Evolutionary conservation across 2,797 vertebrate species (phyloP), one percentile per base, ranked within the genome.

Genomic region (Anomalospiza imberbis): DNA sequence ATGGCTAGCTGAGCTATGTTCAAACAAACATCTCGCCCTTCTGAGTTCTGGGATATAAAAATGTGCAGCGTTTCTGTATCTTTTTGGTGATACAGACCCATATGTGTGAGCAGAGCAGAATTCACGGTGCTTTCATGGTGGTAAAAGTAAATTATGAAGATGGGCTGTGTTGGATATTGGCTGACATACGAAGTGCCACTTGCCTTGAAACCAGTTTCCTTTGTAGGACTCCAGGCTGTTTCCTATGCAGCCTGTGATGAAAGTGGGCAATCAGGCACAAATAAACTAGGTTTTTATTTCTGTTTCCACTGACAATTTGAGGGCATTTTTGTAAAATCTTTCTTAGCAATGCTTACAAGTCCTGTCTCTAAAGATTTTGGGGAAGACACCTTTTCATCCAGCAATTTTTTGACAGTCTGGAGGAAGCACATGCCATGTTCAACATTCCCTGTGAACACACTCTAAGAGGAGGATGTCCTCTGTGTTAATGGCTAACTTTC

Each of bases 151-250:
- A 42, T 4, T 34, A 87, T 8, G 9, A 92, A 84, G 29, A 6
- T 44, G 55, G 19, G 25, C 14, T 85, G 6, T 38, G 8, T 17
- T 85, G 40, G n/a, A 18, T 29, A 40, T 31, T 65, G 60, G 76
- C 28, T 70, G 61, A 29, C 24, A 9, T 4, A 4, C 58, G 18
- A 42, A 50, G 15, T n/a, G 13, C 12, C 0, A 0, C 45, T 63
- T 63, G 6, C 18, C 22, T 76, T 2, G 3, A 79, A 94, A 51
- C 3, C 7, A 7, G 1, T 48, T 71, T 67, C 7, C 24, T 72
- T 65, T 65, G 38, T 13, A 57, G 50, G 17, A 24, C 28, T 4
- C 7, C 25, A 29, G 17, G 12, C 16, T 55, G 16, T 29, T 34
- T 78, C 29, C 40, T 36, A 9, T 1, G 1, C 7, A 61, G 6